phyloP scores from a whole-genome alignment of 2,888 invertebrate species.

The Himalopsyche japonica region DNA sequence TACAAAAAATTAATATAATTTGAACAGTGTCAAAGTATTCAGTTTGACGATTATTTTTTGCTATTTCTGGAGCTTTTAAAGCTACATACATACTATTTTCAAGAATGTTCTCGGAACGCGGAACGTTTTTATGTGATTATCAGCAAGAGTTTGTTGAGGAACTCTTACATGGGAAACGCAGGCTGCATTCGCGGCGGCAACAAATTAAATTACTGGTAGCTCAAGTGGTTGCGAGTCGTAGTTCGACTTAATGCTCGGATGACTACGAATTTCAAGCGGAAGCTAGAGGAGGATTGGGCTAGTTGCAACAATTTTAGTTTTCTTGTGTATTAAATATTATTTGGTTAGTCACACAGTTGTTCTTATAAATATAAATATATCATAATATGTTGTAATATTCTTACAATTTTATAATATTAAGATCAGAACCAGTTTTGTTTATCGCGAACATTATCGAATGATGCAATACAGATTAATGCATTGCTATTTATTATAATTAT shows the following conservation, averaged over 20 bases:
- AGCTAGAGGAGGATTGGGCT: too few relatives aligned
- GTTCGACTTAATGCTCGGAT: background rate
- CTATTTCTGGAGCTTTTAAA: background rate
- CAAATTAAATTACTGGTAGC: conserved; percentile 16
- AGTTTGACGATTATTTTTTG: background rate
- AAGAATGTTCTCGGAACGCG: background rate
- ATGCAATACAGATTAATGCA: too few relatives aligned
- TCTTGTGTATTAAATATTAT: too few relatives aligned
- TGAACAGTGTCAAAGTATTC: background rate
- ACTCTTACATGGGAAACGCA: background rate
- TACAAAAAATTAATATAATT: too few relatives aligned
- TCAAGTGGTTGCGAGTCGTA: background rate
- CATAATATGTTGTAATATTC: too few relatives aligned
- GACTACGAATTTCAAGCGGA: background rate
- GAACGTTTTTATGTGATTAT: background rate
- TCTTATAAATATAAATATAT: too few relatives aligned
- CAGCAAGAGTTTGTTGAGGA: background rate
- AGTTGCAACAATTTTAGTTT: too few relatives aligned
- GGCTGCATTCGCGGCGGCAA: background rate
- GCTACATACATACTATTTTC: background rate
- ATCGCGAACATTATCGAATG: too few relatives aligned
- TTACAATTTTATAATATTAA: too few relatives aligned
- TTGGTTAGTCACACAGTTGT: too few relatives aligned
- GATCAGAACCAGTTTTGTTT: too few relatives aligned
- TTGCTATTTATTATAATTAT: too few relatives aligned